Percentiles rank a stretch among this genome's conserved stretches.
Evolutionary conservation across 2,113 vertebrate genomes (phyloP).

Genomic region (Dipodomys spectabilis): DNA sequence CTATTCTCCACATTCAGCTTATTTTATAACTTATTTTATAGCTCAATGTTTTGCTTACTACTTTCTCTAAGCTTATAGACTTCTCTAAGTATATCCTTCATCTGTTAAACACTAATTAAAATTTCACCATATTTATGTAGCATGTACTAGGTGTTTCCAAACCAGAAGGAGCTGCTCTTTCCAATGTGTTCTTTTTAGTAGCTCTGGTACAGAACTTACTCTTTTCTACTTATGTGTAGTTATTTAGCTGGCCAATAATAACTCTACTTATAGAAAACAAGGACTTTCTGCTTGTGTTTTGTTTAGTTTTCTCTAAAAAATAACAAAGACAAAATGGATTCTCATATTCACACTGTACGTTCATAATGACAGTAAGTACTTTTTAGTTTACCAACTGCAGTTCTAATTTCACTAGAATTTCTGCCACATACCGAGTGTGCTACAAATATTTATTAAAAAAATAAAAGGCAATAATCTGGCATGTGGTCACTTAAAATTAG

Average conservation of each 20-base stretch:
- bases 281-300: neutral
- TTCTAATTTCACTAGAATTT: neutral
- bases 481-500: neutral
- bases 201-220: neutral
- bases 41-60: neutral
- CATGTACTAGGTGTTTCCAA: neutral
- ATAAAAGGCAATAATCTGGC: neutral
- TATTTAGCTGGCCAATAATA: neutral
- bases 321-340: neutral
- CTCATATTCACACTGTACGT: neutral
- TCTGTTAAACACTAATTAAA: slow-evolving; percentile 36
- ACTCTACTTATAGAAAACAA: neutral
- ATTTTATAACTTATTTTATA: neutral
- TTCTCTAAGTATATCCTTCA: neutral
- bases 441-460: neutral
- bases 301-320: neutral
- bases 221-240: neutral
- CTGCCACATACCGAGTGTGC: neutral
- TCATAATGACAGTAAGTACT: neutral
- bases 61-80: slow-evolving; percentile 9
- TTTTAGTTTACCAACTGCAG: neutral
- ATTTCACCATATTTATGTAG: neutral
- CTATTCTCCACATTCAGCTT: slow-evolving; percentile 10
- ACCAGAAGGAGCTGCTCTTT: neutral
- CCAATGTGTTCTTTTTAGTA: neutral